Conservation (phyloP, 2,888 invertebrate species). For the Cancer borealis region DNA sequence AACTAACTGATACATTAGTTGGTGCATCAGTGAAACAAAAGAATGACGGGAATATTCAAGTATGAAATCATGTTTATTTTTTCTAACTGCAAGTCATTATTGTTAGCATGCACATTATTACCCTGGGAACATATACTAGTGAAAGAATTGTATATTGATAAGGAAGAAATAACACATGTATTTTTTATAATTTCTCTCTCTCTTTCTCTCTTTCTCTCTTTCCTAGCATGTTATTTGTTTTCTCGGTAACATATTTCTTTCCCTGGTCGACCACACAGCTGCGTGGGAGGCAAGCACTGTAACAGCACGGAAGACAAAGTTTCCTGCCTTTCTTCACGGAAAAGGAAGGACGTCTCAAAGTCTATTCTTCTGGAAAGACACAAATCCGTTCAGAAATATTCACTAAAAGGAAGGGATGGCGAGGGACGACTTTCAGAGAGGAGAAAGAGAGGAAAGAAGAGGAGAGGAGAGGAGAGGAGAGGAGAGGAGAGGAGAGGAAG, state of each 20-base stretch:
- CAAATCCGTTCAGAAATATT: constrained; percentile 38
- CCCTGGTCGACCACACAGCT: neutral
- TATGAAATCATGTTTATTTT: neutral
- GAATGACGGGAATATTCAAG: neutral
- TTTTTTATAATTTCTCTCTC: neutral
- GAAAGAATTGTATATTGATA: neutral
- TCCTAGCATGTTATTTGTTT: neutral
- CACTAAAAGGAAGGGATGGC: neutral
- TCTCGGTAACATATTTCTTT: neutral
- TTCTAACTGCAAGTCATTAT: neutral
- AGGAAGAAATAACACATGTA: neutral
- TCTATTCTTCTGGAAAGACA: constrained; percentile 5
- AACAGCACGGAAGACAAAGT: neutral
- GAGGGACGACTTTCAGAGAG: neutral
- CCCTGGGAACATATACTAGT: too few species aligned
- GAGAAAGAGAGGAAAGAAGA: neutral
- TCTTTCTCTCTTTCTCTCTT: neutral
- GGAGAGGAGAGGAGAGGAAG: neutral
- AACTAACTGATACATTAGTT: too few species aligned
- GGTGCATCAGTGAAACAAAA: neutral
- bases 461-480: neutral
- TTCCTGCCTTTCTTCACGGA: neutral
- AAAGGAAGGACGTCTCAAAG: constrained; percentile 1
- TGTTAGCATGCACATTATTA: too few species aligned
- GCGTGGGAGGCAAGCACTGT: neutral